Conservation (phyloP, 2,888 invertebrate genomes). For the Dorcus parallelipipedus region DNA sequence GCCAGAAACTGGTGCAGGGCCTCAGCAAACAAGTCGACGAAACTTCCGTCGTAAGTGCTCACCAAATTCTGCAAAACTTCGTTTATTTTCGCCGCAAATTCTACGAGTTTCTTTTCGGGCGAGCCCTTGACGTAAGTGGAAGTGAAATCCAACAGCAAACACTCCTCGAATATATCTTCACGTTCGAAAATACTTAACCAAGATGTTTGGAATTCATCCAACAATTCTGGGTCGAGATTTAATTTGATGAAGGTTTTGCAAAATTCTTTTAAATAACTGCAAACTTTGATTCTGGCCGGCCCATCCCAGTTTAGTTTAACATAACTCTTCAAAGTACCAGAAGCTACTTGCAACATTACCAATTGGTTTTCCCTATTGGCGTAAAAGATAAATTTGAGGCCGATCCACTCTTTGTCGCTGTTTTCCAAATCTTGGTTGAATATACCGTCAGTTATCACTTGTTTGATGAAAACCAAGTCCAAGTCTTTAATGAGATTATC, state of each 20-base stretch:
- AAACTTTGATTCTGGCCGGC: background rate
- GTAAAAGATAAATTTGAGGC: constrained; percentile 5
- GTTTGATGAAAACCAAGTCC: constrained; percentile 1
- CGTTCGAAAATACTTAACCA: background rate
- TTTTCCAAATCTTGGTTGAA: background rate
- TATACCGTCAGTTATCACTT: background rate
- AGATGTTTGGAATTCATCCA: background rate
- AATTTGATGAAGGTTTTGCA: background rate
- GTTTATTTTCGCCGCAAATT: constrained; percentile 4
- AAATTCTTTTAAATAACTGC: background rate
- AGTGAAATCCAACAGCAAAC: constrained; percentile 4
- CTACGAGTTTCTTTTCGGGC: background rate
- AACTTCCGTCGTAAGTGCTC: background rate
- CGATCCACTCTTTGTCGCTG: background rate
- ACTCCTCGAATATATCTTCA: background rate
- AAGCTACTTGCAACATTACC: background rate
- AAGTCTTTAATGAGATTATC: background rate
- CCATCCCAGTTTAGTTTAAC: background rate
- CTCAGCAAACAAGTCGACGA: constrained; percentile 4
- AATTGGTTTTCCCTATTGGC: background rate
- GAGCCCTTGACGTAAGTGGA: background rate
- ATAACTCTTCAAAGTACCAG: background rate
- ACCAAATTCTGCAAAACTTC: constrained; percentile 1
- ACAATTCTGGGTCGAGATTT: background rate
- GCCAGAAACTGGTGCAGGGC: background rate